Evolutionary conservation across 2,797 vertebrate species (phyloP).

Genomic region (Hapalemur alaotrensis): DNA sequence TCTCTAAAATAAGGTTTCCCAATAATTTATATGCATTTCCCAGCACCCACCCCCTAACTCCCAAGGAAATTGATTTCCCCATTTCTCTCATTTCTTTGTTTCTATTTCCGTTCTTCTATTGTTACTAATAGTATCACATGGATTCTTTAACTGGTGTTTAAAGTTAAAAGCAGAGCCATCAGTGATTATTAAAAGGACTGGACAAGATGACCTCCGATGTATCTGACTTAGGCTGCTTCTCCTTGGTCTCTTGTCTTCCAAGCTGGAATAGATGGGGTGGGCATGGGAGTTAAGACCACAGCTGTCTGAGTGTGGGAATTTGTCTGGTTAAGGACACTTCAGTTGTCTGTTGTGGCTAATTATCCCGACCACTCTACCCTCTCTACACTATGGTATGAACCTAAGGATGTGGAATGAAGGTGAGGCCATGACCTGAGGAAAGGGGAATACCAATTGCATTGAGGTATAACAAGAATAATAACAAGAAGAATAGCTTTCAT

Average conservation of each 20-base stretch:
- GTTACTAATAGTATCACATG: background rate
- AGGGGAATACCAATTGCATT: background rate
- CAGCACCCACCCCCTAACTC: background rate
- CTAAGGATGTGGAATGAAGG: too few relatives aligned
- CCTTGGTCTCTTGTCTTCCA: background rate
- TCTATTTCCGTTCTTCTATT: background rate
- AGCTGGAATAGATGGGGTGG: background rate
- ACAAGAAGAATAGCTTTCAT: background rate
- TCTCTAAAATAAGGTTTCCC: background rate
- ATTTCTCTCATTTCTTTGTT: background rate
- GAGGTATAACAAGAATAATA: background rate
- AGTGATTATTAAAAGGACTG: background rate
- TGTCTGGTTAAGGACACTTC: background rate
- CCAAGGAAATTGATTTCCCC: background rate
- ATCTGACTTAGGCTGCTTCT: background rate
- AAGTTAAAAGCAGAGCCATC: background rate
- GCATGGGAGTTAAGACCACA: background rate
- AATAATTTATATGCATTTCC: background rate
- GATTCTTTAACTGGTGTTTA: background rate
- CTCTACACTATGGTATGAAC: background rate
- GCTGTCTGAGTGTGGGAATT: background rate
- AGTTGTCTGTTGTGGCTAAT: background rate
- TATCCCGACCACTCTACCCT: background rate
- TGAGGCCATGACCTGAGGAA: background rate
- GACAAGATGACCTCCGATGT: background rate